Conservation (phyloP, 2,888 invertebrate species). For the Alcis repandata region DNA sequence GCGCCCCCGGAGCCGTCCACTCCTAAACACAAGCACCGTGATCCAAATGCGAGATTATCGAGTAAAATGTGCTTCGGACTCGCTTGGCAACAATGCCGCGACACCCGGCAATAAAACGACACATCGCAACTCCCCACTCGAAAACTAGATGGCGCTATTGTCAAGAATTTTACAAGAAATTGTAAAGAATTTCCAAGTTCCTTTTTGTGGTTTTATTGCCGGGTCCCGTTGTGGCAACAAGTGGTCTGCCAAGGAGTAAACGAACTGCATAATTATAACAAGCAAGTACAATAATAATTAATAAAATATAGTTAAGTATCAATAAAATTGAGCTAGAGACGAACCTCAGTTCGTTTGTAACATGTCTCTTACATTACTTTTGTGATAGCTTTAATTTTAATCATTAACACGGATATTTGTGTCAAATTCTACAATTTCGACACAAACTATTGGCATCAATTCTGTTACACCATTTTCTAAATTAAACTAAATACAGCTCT, state of each 20-base stretch:
- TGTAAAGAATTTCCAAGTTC: not conserved
- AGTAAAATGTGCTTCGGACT: slow-evolving; percentile 56
- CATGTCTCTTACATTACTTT: slow-evolving; percentile 46
- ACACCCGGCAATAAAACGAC: slow-evolving; percentile 8
- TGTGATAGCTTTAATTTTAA: slow-evolving; percentile 32
- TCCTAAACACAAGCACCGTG: slow-evolving; percentile 70
- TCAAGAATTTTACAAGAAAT: not conserved
- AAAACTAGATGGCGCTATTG: slow-evolving; percentile 7
- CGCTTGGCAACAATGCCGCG: not conserved
- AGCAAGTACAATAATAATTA: slow-evolving; percentile 74
- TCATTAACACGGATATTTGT: not conserved
- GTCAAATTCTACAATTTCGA: not conserved
- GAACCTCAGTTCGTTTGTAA: slow-evolving; percentile 60
- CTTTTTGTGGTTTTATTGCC: not conserved
- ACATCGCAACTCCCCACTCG: not conserved
- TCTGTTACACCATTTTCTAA: too few species aligned
- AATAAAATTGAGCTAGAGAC: slow-evolving; percentile 84
- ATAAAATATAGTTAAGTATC: slow-evolving; percentile 70
- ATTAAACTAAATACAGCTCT: too few species aligned
- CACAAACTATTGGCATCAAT: not conserved
- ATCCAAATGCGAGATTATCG: slow-evolving; percentile 71
- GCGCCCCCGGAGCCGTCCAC: slow-evolving; percentile 41
- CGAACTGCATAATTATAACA: slow-evolving; percentile 71
- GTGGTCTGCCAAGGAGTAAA: slow-evolving; percentile 55
- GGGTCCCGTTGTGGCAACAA: slow-evolving; percentile 16